Evolutionary conservation across 2,113 vertebrate species (phyloP).

Genomic region (Brienomyrus longianalis): DNA sequence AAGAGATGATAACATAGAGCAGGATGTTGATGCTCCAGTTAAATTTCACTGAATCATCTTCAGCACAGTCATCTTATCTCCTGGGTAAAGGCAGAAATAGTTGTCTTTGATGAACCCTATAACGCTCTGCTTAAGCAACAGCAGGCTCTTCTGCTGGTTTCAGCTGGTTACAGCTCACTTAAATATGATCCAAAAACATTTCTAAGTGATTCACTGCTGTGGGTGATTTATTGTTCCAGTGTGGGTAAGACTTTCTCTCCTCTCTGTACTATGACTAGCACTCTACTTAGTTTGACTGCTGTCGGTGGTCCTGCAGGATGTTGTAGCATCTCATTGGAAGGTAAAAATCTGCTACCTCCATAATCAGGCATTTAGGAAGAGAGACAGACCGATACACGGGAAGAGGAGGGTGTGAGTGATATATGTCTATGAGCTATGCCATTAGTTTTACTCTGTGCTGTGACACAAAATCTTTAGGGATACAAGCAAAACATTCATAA

Average conservation of each 20-base stretch:
- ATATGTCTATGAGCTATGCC: not conserved
- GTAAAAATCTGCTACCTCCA: not conserved
- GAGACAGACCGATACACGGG: not conserved
- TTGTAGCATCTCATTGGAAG: not conserved
- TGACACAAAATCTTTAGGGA: not conserved
- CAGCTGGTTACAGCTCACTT: not conserved
- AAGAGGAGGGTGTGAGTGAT: not conserved
- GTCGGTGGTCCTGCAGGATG: not conserved
- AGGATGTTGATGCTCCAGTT: not conserved
- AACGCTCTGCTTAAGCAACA: not conserved
- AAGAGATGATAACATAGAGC: not conserved
- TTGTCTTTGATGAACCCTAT: not conserved
- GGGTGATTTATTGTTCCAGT: not conserved
- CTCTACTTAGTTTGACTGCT: not conserved
- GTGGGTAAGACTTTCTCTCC: not conserved
- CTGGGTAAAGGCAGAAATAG: not conserved
- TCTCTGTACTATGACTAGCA: not conserved
- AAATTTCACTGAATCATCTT: not conserved
- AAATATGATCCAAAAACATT: not conserved
- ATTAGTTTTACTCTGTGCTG: not conserved
- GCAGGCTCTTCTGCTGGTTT: not conserved
- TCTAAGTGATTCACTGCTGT: not conserved
- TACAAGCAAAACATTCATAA: not conserved
- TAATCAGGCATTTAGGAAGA: not conserved
- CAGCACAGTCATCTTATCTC: not conserved